Base-by-base conservation (phyloP, 2,797 vertebrate genomes). In the Halcyon chelicuti region DNA sequence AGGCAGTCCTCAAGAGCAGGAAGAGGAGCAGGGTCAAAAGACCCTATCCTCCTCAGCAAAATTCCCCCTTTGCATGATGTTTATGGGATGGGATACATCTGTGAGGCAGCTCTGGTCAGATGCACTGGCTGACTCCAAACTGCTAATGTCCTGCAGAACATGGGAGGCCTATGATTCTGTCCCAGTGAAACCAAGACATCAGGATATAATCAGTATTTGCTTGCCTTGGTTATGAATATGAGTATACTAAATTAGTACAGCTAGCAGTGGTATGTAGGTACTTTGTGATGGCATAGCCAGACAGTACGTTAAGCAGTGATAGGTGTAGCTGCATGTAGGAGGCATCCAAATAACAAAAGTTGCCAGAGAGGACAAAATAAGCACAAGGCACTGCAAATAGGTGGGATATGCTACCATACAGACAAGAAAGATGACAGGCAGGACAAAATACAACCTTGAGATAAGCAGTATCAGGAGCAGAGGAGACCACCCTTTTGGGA, bases 271-370 rank as follows among this genome's bases (percentile, higher is more conserved):
- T 31, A 40, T 8, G 4, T 8, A 33, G 39, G 67, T n/a, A 79
- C 60, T 68, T 54, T 70, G 28, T 31, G 28, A 70, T 8, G 12
- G 44, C 31, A 25, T 11, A 58, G 22, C 9, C 26, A 51, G 47
- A n/a, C 15, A 57, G 37, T 6, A 33, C 0, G 1, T 12, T n/a
- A 10, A 72, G 25, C 60, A 39, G 25, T 13, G 63, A 42, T 13
- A 42, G 17, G 19, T 28, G 29, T 29, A 72, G 40, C 37, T 55
- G 72, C 58, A 81, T 25, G 21, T 13, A 55, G 54, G 13, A 81
- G 60, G 15, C 28, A 77, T 37, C 33, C 37, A 52, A 40, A 42
- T 62, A 61, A 46, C 21, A 55, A 51, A 40, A 12, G 5, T 57
- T 37, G 10, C n/a, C 25, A 66, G 40, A 60, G 19, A 47, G 40